Conservation (phyloP, 2,113 vertebrate species). For the Typhlomys cinereus region DNA sequence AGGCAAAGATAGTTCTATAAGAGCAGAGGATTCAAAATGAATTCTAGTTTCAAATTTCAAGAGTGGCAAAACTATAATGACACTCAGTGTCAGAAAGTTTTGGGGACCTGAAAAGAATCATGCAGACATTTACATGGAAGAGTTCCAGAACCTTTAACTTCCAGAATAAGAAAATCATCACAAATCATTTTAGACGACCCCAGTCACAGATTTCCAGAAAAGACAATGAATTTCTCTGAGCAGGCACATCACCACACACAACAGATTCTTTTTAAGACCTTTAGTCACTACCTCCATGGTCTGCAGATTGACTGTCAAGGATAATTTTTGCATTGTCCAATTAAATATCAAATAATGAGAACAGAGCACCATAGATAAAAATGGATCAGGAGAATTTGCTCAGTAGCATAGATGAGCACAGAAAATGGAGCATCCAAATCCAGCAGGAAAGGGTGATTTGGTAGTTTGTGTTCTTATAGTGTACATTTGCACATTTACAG, state of each 20-base stretch:
- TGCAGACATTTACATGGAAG: no score
- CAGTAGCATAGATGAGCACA: not conserved
- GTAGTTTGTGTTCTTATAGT: not conserved
- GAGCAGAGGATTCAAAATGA: not conserved
- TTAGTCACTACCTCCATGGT: not conserved
- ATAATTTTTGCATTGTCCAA: not conserved
- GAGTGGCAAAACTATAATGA: not conserved
- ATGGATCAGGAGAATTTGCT: not conserved
- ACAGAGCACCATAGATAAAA: not conserved
- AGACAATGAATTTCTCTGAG: fast-evolving
- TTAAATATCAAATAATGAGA: not conserved
- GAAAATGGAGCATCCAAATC: not conserved
- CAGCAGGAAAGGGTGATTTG: not conserved
- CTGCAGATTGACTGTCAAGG: not conserved
- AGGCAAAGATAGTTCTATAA: not conserved
- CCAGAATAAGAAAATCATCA: not conserved
- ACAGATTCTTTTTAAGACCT: not conserved
- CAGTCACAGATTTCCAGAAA: not conserved
- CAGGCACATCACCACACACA: not conserved
- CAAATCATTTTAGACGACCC: not conserved
- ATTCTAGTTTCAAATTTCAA: not conserved
- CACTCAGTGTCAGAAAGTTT: not conserved
- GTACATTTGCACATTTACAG: not conserved
- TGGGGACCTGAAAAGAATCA: not conserved
- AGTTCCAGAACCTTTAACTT: not conserved